A percentile compares a stretch with the other conserved stretches of the same genome.
Evolutionary conservation across 2,797 vertebrate species (phyloP).

Genomic region (Danio kyathit): DNA sequence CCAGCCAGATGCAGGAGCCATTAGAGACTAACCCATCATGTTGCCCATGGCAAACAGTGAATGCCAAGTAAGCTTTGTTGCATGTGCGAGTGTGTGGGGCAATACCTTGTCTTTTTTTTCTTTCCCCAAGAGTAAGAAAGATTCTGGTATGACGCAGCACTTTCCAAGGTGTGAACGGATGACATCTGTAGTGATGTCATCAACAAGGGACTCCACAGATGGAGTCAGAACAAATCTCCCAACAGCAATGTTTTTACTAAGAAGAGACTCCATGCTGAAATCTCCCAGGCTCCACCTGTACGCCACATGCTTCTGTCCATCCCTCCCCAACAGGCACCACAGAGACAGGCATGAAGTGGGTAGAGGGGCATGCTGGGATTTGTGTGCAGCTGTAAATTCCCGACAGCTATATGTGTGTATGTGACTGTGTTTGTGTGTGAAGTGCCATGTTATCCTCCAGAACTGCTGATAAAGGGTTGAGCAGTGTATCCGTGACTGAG

Average conservation of each 20-base stretch:
- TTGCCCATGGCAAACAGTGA: constrained; percentile 29
- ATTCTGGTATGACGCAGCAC: constrained; percentile 59
- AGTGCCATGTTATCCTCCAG: constrained; percentile 11
- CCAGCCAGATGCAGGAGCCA: constrained; percentile 62
- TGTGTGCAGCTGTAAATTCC: constrained; percentile 33
- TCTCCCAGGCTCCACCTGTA: constrained; percentile 59
- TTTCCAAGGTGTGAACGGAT: constrained; percentile 63
- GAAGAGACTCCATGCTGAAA: background rate
- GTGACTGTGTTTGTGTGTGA: constrained; percentile 41
- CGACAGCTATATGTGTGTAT: constrained; percentile 38
- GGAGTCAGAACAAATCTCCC: constrained; percentile 40
- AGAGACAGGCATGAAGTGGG: constrained; percentile 32
- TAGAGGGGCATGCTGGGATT: constrained; percentile 35
- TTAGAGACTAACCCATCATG: constrained; percentile 58
- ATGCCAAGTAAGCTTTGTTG: constrained; percentile 32
- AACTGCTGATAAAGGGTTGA: constrained; percentile 47
- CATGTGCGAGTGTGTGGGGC: constrained; percentile 55
- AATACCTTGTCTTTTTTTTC: constrained; percentile 52
- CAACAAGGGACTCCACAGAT: constrained; percentile 63
- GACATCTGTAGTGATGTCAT: constrained; percentile 62
- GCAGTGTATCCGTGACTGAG: constrained; percentile 43
- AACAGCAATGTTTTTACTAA: background rate
- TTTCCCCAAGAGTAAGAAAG: constrained; percentile 44
- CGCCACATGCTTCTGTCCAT: constrained; percentile 45
- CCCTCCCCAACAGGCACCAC: constrained; percentile 7